Percentiles rank a stretch among this genome's conserved stretches.
Conservation (phyloP, 2,797 vertebrate species). For the Phalanger gymnotis region DNA sequence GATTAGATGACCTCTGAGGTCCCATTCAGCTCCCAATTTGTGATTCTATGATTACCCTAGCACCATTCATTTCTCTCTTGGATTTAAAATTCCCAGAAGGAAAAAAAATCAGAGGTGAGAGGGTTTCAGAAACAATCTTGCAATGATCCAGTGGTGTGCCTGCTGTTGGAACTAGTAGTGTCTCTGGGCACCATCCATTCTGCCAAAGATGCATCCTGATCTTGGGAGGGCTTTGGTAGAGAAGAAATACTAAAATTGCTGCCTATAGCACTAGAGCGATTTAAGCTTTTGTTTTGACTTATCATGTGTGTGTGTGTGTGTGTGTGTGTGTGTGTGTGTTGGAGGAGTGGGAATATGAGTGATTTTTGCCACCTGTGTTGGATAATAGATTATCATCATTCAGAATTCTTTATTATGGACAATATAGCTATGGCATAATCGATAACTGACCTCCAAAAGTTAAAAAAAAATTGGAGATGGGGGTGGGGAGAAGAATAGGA, state of each 20-base stretch:
- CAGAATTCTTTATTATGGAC: neutral
- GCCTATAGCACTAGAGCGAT: neutral
- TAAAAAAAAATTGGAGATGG: neutral
- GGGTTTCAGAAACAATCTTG: neutral
- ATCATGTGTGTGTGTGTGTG: too few relatives aligned
- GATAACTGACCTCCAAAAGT: neutral
- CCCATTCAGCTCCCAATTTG: neutral
- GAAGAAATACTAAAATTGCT: neutral
- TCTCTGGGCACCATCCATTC: neutral
- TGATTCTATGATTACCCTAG: neutral
- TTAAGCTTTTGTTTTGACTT: neutral
- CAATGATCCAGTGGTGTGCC: neutral
- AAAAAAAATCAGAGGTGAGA: neutral
- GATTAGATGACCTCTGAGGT: neutral
- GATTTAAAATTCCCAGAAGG: neutral
- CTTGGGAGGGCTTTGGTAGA: neutral
- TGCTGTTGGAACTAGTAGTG: fast-evolving
- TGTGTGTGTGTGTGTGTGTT: neutral
- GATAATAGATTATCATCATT: fast-evolving
- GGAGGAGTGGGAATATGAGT: neutral
- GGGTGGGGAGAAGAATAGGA: neutral
- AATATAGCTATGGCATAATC: neutral
- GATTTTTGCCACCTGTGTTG: neutral
- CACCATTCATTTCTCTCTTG: neutral
- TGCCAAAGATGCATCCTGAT: neutral